Percentiles rank a stretch among this genome's conserved stretches.
These are phyloP conservation scores for Enteromius anoplus DNA, from an alignment of 2,797 vertebrate species.

Conservation along the genomic window DNA sequence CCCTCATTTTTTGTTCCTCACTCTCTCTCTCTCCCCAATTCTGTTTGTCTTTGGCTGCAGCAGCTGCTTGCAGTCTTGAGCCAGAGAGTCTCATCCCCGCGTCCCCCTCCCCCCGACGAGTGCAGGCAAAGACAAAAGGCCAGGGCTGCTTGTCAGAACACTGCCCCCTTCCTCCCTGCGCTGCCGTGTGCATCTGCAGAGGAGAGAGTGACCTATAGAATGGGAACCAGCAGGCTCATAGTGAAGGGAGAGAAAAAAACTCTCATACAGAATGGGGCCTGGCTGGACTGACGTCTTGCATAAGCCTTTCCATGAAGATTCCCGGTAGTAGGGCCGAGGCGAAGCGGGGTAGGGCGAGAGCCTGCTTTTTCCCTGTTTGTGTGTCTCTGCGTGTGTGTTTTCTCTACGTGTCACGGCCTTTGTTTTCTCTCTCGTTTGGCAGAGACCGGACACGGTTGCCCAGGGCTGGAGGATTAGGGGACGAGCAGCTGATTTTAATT, in stretches of 20 bases:
- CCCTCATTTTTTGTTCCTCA: conserved; percentile 31
- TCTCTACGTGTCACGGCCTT: conserved; percentile 49
- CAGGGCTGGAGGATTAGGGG: conserved; percentile 55
- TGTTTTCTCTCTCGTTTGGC: conserved; percentile 56
- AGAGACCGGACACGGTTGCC: conserved; percentile 52
- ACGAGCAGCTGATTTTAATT: conserved; percentile 61
- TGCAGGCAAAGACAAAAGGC: conserved; percentile 79
- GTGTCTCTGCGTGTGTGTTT: conserved; percentile 58
- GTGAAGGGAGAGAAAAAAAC: conserved; percentile 35
- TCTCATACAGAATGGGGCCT: conserved; percentile 52
- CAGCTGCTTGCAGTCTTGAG: conserved; percentile 74
- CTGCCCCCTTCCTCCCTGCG: conserved; percentile 76
- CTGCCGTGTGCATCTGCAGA: conserved; percentile 65
- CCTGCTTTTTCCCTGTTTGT: conserved; percentile 62
- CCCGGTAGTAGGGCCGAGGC: conserved; percentile 65
- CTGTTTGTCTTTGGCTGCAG: conserved; percentile 57
- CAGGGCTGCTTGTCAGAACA: conserved; percentile 77
- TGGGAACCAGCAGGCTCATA: conserved; percentile 59
- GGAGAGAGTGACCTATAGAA: conserved; percentile 72
- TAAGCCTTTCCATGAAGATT: conserved; percentile 72
- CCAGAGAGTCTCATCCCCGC: conserved; percentile 69
- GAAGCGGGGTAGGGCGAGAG: conserved; percentile 72
- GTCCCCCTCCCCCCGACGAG: conserved; percentile 56
- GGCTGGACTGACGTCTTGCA: conserved; percentile 63
- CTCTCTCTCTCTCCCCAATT: conserved; percentile 63